Conservation (phyloP, 2,888 invertebrate genomes). For the Xestobium rufovillosum region DNA sequence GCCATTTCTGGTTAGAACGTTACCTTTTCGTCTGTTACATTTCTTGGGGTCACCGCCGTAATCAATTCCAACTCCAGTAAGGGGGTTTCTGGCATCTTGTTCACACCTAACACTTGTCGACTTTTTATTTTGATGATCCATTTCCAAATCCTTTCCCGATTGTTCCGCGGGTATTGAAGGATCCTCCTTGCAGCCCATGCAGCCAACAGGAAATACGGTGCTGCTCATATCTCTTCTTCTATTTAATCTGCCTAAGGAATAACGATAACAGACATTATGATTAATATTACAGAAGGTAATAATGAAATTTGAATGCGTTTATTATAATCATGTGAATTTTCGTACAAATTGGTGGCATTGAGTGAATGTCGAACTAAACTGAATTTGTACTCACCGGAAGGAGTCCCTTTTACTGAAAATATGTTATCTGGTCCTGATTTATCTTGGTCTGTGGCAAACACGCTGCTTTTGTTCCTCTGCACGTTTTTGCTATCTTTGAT, state of each 20-base stretch:
- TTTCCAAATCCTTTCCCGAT: conserved; percentile 19
- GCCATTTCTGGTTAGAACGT: too few relatives aligned
- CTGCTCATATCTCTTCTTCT: conserved; percentile 25
- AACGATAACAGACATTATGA: too few relatives aligned
- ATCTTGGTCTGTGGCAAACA: conserved; percentile 25
- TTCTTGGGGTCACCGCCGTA: conserved; percentile 34
- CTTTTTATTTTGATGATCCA: conserved; percentile 24
- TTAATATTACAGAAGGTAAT: too few relatives aligned
- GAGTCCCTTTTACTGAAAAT: conserved; percentile 2
- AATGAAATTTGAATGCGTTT: too few relatives aligned
- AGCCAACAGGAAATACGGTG: conserved; percentile 30
- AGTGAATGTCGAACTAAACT: too few relatives aligned
- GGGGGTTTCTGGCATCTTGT: conserved; percentile 35
- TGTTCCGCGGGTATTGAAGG: too few relatives aligned
- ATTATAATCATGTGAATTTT: too few relatives aligned
- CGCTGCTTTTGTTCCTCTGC: conserved; percentile 28
- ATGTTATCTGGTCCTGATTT: neutral
- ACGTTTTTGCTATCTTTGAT: conserved; percentile 4
- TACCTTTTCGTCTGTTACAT: conserved; percentile 25
- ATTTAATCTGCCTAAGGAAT: conserved; percentile 21
- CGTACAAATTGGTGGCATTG: too few relatives aligned
- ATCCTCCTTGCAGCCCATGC: conserved; percentile 30
- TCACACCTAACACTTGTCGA: conserved; percentile 21
- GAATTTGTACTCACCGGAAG: too few relatives aligned
- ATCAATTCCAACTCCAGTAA: conserved; percentile 37